Conservation (phyloP, 2,888 invertebrate genomes). For the Lobophora halterata region DNA sequence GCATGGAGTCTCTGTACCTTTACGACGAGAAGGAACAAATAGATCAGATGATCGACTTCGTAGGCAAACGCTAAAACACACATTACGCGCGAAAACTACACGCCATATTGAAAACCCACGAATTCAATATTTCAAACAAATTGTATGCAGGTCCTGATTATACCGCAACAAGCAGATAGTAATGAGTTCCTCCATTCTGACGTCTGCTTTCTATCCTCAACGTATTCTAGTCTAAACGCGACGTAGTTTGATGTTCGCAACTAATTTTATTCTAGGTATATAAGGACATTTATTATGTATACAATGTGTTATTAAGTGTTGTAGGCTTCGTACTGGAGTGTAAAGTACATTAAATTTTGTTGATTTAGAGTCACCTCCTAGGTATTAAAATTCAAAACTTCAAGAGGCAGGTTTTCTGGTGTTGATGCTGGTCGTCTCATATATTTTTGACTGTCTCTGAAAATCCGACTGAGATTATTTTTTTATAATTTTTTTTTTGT, state of each 20-base stretch:
- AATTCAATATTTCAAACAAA: conserved; percentile 42
- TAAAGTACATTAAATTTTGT: conserved; percentile 66
- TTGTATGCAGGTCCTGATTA: conserved; percentile 47
- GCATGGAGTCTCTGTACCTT: conserved; percentile 89
- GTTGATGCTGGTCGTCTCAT: conserved; percentile 65
- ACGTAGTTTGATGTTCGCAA: conserved; percentile 72
- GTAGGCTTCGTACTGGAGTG: conserved; percentile 64
- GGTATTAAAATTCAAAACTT: conserved; percentile 45
- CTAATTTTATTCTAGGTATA: conserved; percentile 69
- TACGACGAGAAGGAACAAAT: conserved; percentile 88
- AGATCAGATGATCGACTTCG: conserved; percentile 89
- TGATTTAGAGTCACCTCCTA: conserved; percentile 61
- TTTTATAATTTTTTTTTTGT: conserved; percentile 47
- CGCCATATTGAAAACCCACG: conserved; percentile 52
- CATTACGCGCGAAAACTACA: conserved; percentile 50
- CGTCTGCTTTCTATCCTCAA: conserved; percentile 79
- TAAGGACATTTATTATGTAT: conserved; percentile 67
- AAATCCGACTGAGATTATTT: conserved; percentile 55
- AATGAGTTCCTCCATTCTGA: conserved; percentile 63
- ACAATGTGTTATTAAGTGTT: conserved; percentile 69
- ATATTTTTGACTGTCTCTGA: conserved; percentile 45
- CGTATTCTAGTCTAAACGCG: conserved; percentile 78
- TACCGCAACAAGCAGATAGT: conserved; percentile 64
- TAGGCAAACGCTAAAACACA: conserved; percentile 82
- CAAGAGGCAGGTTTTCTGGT: conserved; percentile 47